Evolutionary conservation across 2,113 vertebrate genomes (phyloP).

Genomic region (Charadrius vociferus): DNA sequence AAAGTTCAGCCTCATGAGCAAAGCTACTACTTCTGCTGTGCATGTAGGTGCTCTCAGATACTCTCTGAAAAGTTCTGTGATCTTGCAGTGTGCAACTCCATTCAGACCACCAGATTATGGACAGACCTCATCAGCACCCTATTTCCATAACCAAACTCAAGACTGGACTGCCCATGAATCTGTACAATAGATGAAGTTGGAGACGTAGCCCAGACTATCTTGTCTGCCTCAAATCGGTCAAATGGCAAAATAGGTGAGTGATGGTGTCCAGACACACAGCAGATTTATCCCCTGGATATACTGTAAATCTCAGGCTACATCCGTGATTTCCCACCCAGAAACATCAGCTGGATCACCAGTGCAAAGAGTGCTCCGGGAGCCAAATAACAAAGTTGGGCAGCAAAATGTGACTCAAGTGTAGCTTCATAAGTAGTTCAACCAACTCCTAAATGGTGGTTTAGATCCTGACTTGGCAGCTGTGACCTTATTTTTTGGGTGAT

Average conservation of each 20-base stretch:
- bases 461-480: neutral
- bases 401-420: neutral
- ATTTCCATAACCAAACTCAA: neutral
- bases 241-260: neutral
- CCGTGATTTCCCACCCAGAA: neutral
- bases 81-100: neutral
- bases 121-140: neutral
- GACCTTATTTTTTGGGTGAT: neutral
- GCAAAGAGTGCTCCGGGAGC: neutral
- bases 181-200: neutral
- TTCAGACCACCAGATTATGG: neutral
- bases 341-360: neutral
- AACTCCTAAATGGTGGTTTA: neutral
- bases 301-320: neutral
- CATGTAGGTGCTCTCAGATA: neutral
- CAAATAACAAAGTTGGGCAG: neutral
- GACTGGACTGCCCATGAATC: neutral
- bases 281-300: neutral
- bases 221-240: neutral
- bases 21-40: neutral
- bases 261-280: neutral
- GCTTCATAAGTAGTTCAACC: neutral
- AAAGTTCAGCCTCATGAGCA: neutral
- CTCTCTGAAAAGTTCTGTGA: neutral
- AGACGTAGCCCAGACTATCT: neutral